A percentile compares a stretch with the other conserved stretches of the same genome.
phyloP scores from a whole-genome alignment of 1,140 invertebrate species.

The Antheraea pernyi region DNA sequence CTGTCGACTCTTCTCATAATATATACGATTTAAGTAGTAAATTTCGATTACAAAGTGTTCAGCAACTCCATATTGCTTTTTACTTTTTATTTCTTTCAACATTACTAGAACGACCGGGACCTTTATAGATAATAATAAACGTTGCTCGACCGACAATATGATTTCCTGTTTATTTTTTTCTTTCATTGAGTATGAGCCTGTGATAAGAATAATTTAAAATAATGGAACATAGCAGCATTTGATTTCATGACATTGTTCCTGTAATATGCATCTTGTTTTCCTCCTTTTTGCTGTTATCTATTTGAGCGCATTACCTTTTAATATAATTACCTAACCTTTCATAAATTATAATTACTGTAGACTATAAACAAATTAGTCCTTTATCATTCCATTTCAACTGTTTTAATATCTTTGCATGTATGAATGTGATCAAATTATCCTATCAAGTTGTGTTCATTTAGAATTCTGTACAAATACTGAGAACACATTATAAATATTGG shows the following conservation, averaged over 20 bases:
- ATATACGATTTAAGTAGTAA: not conserved
- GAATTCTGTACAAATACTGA: too few species aligned
- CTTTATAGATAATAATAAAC: slow-evolving; percentile 5
- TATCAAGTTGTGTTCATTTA: too few species aligned
- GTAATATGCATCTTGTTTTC: not conserved
- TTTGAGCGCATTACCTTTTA: too few species aligned
- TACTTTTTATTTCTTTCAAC: slow-evolving; percentile 26
- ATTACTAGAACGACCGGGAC: not conserved
- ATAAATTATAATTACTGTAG: not conserved
- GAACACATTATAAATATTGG: too few species aligned
- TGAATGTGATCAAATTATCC: too few species aligned
- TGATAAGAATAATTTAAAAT: not conserved
- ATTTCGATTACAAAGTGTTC: not conserved
- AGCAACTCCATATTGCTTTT: slow-evolving; percentile 36
- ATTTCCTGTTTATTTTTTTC: slow-evolving; percentile 6
- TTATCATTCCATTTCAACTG: not conserved
- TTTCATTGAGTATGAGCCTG: not conserved
- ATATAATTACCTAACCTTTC: too few species aligned
- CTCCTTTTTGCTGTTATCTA: not conserved
- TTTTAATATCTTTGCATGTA: not conserved
- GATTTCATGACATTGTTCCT: not conserved
- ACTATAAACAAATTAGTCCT: not conserved
- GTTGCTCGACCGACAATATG: slow-evolving; percentile 7
- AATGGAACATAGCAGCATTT: not conserved
- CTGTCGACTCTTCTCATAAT: not conserved